These are phyloP conservation scores for Biston stratarius DNA, from an alignment of 2,888 invertebrate species.

Conservation along the genomic window DNA sequence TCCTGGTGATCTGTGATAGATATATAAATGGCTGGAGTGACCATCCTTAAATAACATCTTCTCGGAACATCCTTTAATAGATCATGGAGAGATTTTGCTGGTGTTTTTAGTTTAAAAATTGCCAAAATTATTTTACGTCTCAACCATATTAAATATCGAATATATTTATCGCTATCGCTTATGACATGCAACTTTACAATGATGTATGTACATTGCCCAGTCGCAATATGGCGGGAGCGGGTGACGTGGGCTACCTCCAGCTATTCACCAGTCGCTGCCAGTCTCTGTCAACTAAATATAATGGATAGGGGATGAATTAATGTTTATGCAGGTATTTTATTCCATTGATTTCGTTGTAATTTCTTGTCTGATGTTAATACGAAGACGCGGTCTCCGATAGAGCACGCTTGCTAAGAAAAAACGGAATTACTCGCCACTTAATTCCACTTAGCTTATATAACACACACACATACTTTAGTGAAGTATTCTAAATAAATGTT, in stretches of 20 bases:
- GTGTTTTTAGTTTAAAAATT: no score
- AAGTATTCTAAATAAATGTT: no score
- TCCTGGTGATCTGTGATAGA: no score
- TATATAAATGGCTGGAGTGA: no score
- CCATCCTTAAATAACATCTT: no score
- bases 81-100: no score
- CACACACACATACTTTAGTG: no score
- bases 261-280: constrained; percentile 21
- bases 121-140: no score
- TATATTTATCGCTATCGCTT: not conserved
- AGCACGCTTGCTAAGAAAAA: not conserved
- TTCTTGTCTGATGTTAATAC: not conserved
- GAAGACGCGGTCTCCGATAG: not conserved
- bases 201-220: constrained; percentile 4
- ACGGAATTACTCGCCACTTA: not conserved
- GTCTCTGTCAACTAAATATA: constrained; percentile 19
- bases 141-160: no score
- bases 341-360: not conserved
- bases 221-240: constrained; percentile 23
- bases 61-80: no score
- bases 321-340: not conserved
- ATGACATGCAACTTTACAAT: not conserved
- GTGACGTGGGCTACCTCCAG: constrained; percentile 12
- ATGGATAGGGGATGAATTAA: not conserved
- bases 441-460: no score